phyloP scores from a whole-genome alignment of 2,113 vertebrate genomes.

The Zeus faber region DNA sequence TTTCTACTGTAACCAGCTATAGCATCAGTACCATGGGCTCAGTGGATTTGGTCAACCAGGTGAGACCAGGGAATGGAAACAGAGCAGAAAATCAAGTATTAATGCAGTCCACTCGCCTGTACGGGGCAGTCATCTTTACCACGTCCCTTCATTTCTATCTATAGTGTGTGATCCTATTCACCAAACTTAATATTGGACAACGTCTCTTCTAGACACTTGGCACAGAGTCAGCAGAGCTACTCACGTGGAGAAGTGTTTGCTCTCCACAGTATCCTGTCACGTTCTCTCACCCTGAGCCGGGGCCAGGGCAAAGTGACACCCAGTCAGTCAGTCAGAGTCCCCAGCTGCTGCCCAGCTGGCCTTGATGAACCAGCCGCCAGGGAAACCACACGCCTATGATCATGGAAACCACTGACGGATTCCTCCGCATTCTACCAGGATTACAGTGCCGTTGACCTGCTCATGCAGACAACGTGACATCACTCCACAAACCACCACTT shows the following conservation, averaged over 20 bases:
- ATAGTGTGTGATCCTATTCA: no score
- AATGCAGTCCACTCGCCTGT: no score
- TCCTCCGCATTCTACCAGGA: slow-evolving; percentile 25
- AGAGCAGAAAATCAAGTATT: no score
- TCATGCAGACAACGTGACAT: slow-evolving; percentile 40
- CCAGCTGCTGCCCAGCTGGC: slow-evolving; percentile 44
- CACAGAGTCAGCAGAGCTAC: slow-evolving; percentile 14
- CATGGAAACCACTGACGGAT: slow-evolving; percentile 28
- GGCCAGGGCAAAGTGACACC: slow-evolving; percentile 16
- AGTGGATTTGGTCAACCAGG: no score
- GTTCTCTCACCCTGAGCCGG: slow-evolving; percentile 20
- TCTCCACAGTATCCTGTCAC: slow-evolving; percentile 21
- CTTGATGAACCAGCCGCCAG: slow-evolving; percentile 31
- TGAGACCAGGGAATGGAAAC: no score
- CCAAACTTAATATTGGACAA: not conserved
- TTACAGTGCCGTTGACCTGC: slow-evolving; percentile 30
- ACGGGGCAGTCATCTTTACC: no score
- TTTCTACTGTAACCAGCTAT: no score
- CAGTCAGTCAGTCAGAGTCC: slow-evolving; percentile 7
- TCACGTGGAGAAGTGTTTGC: slow-evolving; percentile 39
- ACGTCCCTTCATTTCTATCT: no score
- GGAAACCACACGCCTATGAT: no score
- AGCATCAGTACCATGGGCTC: no score
- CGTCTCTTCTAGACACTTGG: slow-evolving; percentile 16
- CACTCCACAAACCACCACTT: slow-evolving; percentile 6